These are phyloP conservation scores for Cryptoprocta ferox DNA, from an alignment of 2,797 vertebrate species.

Conservation along the genomic window DNA sequence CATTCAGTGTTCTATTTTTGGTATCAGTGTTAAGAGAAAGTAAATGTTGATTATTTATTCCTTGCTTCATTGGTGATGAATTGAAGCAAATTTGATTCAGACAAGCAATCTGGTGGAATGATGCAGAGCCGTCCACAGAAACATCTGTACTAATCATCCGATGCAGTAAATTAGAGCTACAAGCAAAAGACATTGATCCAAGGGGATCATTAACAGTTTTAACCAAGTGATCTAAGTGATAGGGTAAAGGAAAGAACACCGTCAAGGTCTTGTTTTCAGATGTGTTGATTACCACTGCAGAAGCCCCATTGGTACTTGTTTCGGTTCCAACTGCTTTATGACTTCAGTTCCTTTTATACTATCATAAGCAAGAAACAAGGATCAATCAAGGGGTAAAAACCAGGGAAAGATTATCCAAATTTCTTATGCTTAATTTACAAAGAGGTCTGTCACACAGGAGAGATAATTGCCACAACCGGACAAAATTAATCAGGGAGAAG, in stretches of 20 bases:
- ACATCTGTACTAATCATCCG: conserved; percentile 87
- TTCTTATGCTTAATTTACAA: conserved; percentile 84
- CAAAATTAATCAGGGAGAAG: conserved; percentile 86
- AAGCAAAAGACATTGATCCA: conserved; percentile 89
- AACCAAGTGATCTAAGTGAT: conserved; percentile 88
- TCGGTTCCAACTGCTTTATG: conserved; percentile 76
- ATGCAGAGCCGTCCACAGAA: conserved; percentile 86
- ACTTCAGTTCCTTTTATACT: conserved; percentile 73
- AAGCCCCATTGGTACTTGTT: conserved; percentile 63
- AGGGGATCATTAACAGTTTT: conserved; percentile 88
- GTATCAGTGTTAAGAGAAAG: conserved; percentile 78
- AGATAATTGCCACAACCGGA: conserved; percentile 87
- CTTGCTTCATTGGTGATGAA: conserved; percentile 88
- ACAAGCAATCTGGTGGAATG: conserved; percentile 87
- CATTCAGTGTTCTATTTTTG: conserved; percentile 71
- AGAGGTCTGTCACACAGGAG: conserved; percentile 85
- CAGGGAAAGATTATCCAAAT: conserved; percentile 62
- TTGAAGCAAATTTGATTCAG: conserved; percentile 86
- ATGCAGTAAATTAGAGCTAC: conserved; percentile 88
- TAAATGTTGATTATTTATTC: conserved; percentile 87
- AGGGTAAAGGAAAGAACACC: conserved; percentile 85
- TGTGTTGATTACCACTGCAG: conserved; percentile 76
- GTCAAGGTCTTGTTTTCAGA: conserved; percentile 85
- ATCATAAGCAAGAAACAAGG: conserved; percentile 68
- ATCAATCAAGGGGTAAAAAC: conserved; percentile 81